Evolutionary conservation across 2,888 invertebrate genomes (phyloP).

Genomic region (Blera fallax): DNA sequence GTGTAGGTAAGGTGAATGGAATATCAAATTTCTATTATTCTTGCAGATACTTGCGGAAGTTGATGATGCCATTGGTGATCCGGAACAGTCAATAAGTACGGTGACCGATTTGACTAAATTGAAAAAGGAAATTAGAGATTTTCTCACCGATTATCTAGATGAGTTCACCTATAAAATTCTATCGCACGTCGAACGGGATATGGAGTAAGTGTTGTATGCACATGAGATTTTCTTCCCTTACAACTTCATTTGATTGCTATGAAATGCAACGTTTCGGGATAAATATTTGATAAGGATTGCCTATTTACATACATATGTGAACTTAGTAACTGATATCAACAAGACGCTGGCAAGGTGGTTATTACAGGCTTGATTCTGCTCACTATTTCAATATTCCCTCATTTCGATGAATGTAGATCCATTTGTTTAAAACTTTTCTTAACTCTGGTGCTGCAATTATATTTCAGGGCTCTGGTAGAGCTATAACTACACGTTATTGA

Average conservation of each 20-base stretch:
- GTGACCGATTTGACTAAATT: slow-evolving; percentile 77
- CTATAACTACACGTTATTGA: too few relatives aligned
- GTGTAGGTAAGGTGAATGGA: slow-evolving; percentile 13
- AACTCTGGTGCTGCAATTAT: too few relatives aligned
- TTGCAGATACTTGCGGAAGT: slow-evolving; percentile 80
- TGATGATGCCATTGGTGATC: slow-evolving; percentile 77
- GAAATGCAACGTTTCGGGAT: background rate
- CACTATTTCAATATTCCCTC: too few relatives aligned
- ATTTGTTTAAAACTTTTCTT: too few relatives aligned
- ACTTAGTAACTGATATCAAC: too few relatives aligned
- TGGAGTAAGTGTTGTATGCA: slow-evolving; percentile 77
- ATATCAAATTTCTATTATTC: slow-evolving; percentile 29
- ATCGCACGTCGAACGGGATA: slow-evolving; percentile 81
- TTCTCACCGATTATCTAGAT: slow-evolving; percentile 79
- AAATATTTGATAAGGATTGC: too few relatives aligned
- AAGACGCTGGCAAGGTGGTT: too few relatives aligned
- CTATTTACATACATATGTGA: too few relatives aligned
- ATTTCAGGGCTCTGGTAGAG: too few relatives aligned
- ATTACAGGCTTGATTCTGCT: too few relatives aligned
- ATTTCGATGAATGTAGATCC: too few relatives aligned
- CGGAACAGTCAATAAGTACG: slow-evolving; percentile 75
- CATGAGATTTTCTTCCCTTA: background rate
- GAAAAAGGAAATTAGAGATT: slow-evolving; percentile 79
- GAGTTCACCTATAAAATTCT: slow-evolving; percentile 81
- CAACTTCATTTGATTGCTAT: background rate